A percentile compares a stretch with the other conserved stretches of the same genome.
Evolutionary conservation across 2,888 invertebrate genomes (phyloP).

Genomic region (Philaethria dido): DNA sequence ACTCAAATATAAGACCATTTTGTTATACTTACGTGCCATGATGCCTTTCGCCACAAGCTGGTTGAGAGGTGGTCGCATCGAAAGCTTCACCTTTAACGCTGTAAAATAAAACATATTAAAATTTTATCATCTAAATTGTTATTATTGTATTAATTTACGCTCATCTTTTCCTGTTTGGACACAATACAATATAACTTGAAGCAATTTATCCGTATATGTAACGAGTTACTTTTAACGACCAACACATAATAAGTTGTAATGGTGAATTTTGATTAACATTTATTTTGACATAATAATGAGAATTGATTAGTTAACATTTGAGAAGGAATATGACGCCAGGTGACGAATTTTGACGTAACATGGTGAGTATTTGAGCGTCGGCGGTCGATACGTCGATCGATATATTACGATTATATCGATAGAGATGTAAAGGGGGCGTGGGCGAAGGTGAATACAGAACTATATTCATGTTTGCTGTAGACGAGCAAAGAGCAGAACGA

Average conservation of each 20-base stretch:
- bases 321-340: conserved; percentile 65
- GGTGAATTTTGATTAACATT: conserved; percentile 44
- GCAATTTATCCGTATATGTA: not conserved
- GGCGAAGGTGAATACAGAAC: conserved; percentile 67
- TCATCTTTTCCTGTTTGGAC: conserved; percentile 12
- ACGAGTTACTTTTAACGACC: not conserved
- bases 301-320: conserved; percentile 59
- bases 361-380: conserved; percentile 51
- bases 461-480: conserved; percentile 72
- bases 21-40: conserved; percentile 95
- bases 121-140: not conserved
- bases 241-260: not conserved
- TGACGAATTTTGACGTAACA: conserved; percentile 72
- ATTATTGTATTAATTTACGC: not conserved
- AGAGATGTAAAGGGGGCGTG: conserved; percentile 54
- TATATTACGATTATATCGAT: conserved; percentile 65
- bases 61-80: conserved; percentile 96
- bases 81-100: conserved; percentile 98
- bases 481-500: conserved; percentile 64
- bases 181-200: not conserved
- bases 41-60: conserved; percentile 99
- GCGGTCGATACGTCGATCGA: conserved; percentile 69
- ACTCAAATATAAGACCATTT: conserved; percentile 5
- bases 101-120: conserved; percentile 68
- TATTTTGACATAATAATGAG: conserved; percentile 67